Evolutionary conservation across 1,140 invertebrate species (phyloP).

Genomic region (Conus ventricosus): DNA sequence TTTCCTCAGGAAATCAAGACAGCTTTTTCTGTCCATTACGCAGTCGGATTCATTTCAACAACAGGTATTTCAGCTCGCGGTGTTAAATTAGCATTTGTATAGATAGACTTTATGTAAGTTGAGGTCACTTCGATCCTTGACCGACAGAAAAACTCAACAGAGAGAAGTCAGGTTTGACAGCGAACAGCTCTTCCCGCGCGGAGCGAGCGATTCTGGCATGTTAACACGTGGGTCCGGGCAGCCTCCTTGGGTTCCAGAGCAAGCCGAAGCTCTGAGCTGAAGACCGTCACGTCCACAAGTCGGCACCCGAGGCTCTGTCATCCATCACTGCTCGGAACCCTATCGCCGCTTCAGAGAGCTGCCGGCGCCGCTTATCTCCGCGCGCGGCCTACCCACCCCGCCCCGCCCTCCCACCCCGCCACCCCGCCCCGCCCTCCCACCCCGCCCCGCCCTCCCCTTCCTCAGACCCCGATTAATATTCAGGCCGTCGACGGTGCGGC

Average conservation of each 20-base stretch:
- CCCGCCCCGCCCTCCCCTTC: neutral
- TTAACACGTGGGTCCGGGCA: neutral
- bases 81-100: too few relatives aligned
- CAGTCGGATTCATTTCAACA: too few relatives aligned
- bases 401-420: too few relatives aligned
- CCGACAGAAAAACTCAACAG: neutral
- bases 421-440: too few relatives aligned
- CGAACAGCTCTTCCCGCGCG: neutral
- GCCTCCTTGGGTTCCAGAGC: neutral
- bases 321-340: neutral
- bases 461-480: neutral
- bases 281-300: neutral
- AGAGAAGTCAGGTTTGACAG: neutral
- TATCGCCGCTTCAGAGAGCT: neutral
- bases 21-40: too few relatives aligned
- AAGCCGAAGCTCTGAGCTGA: neutral
- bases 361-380: neutral
- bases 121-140: too few relatives aligned
- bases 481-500: neutral
- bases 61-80: too few relatives aligned
- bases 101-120: too few relatives aligned
- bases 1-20: too few relatives aligned
- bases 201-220: neutral
- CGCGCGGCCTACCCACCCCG: neutral
- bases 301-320: neutral